A percentile compares a stretch with the other conserved stretches of the same genome.
Evolutionary conservation across 2,888 invertebrate genomes (phyloP).

Genomic region (Hirtodrosophila cameraria): DNA sequence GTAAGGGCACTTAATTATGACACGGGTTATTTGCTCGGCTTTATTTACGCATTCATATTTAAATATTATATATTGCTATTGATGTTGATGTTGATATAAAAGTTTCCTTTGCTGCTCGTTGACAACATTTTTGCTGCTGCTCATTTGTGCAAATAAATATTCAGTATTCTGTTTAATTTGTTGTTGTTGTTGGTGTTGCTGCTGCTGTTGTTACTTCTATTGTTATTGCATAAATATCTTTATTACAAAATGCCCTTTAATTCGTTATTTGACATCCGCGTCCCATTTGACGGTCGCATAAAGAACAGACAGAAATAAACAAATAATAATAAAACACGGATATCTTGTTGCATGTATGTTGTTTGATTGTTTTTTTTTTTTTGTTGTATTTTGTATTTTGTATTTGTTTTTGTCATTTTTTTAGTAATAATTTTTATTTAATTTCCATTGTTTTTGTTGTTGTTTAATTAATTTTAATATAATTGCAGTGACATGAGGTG

Average conservation of each 20-base stretch:
- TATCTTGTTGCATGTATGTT: conserved; percentile 56
- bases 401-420: conserved; percentile 41
- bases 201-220: neutral
- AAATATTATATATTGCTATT: neutral
- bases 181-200: conserved; percentile 1
- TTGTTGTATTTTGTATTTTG: conserved; percentile 38
- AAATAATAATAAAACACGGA: conserved; percentile 43
- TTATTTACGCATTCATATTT: conserved; percentile 34
- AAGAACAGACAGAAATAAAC: conserved; percentile 1
- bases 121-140: conserved; percentile 33
- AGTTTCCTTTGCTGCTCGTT: conserved; percentile 8
- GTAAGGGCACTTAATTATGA: conserved; percentile 59
- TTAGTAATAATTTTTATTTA: conserved; percentile 79
- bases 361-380: conserved; percentile 39
- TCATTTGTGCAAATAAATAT: conserved; percentile 49
- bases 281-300: conserved; percentile 19
- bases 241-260: conserved; percentile 16
- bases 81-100: conserved; percentile 17
- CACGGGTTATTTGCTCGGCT: conserved; percentile 53
- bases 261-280: conserved; percentile 10
- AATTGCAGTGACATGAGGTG: conserved; percentile 82
- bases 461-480: conserved; percentile 82
- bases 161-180: conserved; percentile 5
- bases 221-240: conserved; percentile 13
- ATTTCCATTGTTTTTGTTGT: conserved; percentile 73